Conservation (phyloP, 2,888 invertebrate species). For the Xestobium rufovillosum region DNA sequence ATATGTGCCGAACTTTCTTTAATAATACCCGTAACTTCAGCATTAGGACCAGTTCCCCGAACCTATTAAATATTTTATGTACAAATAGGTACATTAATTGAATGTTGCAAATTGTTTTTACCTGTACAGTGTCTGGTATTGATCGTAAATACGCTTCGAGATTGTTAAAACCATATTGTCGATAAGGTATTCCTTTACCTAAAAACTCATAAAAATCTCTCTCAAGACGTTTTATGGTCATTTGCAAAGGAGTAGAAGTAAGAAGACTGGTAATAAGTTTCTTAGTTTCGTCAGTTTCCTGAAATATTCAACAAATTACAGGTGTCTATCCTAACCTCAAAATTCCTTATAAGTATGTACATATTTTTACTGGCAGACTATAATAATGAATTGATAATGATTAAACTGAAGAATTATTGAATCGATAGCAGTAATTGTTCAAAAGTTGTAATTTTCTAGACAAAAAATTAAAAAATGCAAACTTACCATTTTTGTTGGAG, state of each 20-base stretch:
- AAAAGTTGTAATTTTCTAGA: no score
- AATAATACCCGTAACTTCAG: constrained; percentile 12
- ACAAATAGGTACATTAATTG: not conserved
- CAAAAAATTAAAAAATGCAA: no score
- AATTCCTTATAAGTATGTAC: no score
- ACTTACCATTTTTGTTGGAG: no score
- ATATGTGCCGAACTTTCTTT: constrained; percentile 12
- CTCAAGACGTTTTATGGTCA: constrained; percentile 10
- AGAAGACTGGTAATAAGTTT: constrained; percentile 12
- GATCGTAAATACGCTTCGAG: constrained; percentile 11
- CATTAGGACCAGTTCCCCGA: constrained; percentile 9
- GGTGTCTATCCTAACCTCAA: no score
- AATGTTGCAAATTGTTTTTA: constrained; percentile 4
- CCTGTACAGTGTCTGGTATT: constrained; percentile 13
- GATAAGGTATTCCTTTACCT: constrained; percentile 10
- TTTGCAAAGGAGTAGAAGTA: constrained; percentile 11
- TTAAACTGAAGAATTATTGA: no score
- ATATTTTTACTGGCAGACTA: no score
- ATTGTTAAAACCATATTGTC: constrained; percentile 10
- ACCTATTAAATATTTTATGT: no score
- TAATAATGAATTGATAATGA: no score
- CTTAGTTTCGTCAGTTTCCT: constrained; percentile 6
- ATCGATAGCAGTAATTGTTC: no score
- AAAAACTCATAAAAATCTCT: constrained; percentile 6
- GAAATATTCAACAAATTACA: no score